A percentile compares a stretch with the other conserved stretches of the same genome.
These are phyloP conservation scores for Gyrodactylus bullatarudis DNA, from an alignment of 1,140 invertebrate genomes.

Conservation along the genomic window DNA sequence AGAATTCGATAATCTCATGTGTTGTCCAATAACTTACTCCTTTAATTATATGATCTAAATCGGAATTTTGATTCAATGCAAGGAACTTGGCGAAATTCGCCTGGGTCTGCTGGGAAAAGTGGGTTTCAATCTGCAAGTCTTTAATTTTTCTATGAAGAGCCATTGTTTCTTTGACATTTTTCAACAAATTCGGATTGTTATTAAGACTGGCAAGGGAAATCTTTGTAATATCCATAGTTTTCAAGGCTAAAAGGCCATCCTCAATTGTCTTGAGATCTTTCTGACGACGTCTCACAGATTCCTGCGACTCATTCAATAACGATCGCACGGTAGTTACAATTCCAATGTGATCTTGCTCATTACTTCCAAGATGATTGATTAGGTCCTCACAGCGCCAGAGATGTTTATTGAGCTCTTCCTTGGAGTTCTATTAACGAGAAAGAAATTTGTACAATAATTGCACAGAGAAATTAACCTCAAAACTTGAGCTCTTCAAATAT, in stretches of 20 bases:
- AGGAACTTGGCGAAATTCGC: no score
- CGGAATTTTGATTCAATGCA: no score
- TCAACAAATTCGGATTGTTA: neutral
- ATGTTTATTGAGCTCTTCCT: neutral
- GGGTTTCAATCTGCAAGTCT: neutral
- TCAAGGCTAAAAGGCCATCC: neutral
- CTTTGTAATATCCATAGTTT: neutral
- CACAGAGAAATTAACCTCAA: no score
- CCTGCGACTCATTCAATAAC: neutral
- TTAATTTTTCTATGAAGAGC: neutral
- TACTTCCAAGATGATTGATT: neutral
- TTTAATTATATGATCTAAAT: no score
- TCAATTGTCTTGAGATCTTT: neutral
- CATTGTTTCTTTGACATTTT: neutral
- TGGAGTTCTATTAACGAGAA: no score
- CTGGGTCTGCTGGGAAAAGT: no score
- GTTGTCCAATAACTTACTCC: no score
- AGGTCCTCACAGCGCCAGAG: neutral
- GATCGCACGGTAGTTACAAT: neutral
- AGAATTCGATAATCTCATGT: no score
- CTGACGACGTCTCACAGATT: neutral
- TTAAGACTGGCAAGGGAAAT: no score
- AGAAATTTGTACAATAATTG: no score
- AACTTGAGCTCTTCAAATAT: no score
- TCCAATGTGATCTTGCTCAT: neutral